Evolutionary conservation across 2,113 vertebrate genomes (phyloP).

Genomic region (Oreochromis aureus): DNA sequence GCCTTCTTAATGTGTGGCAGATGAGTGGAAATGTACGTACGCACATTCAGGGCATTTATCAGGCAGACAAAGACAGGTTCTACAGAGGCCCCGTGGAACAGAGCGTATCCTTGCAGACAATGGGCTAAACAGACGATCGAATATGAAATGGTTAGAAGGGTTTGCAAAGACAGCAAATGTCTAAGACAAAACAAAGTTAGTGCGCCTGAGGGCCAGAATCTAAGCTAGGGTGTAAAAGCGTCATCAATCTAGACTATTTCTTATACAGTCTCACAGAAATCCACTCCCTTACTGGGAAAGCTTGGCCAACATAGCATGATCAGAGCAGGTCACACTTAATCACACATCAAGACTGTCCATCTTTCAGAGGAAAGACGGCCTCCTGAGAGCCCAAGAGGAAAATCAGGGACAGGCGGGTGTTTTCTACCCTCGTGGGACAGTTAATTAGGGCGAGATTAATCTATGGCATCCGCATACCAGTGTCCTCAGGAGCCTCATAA

Average conservation of each 20-base stretch:
- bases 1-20: conserved; percentile 26
- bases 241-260: not conserved
- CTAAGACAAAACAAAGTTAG: not conserved
- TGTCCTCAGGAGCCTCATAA: conserved; percentile 30
- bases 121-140: not conserved
- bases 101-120: not conserved
- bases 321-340: not conserved
- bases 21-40: conserved; percentile 26
- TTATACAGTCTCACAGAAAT: not conserved
- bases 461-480: conserved; percentile 34
- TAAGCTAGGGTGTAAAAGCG: not conserved
- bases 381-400: conserved; percentile 15
- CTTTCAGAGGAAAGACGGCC: conserved; percentile 34
- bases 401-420: conserved; percentile 29
- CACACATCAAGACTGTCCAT: not conserved
- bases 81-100: not conserved
- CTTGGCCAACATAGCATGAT: not conserved
- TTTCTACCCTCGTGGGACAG: conserved; percentile 29
- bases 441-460: conserved; percentile 47
- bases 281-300: not conserved
- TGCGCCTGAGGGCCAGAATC: not conserved
- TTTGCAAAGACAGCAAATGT: not conserved
- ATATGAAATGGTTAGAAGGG: not conserved
- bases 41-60: conserved; percentile 22
- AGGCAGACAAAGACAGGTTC: not conserved